Base-by-base conservation (phyloP, 1,140 invertebrate genomes). In the Drosophila trapezifrons region DNA sequence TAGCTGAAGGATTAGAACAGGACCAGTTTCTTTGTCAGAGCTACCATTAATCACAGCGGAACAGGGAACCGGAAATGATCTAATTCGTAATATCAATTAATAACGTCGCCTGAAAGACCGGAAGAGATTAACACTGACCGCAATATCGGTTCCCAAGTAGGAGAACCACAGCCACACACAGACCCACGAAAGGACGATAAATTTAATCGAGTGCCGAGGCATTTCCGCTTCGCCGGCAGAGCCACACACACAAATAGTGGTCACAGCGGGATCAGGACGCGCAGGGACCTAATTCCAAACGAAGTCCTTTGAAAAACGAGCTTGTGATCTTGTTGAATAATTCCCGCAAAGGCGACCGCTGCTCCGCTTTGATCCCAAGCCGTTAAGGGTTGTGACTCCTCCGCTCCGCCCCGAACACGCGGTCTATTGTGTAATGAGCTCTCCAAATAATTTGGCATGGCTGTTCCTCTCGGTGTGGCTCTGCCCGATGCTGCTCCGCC, bases 381-480 rank as follows among this genome's bases (percentile, higher is more conserved):
- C 35, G 45, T 15, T 22, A 47, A 13, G 42, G 59, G 67, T 49
- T 63, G 58, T 20, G 27, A 56, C 74, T 59, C 13, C 27, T 40
- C 37, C 54, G 32, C 29, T 22, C 29, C 60, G 35, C 37, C 63
- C 32, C 35, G 18, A 60, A 60, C 22, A 32, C 32, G 9, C 37
- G 59, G 42, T 73, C 70, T 81, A 78, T 89, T 90, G 84, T 90
- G 87, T 90, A 90, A 90, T 89, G 84, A 91, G 78, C 80, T 67
- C 83, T 85, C 80, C 70, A 90, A 91, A 89, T 85, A 91, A 85
- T 90, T 89, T 87, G 83, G 75, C 72, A 87, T 69, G 80, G 75
- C 54, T 27, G 45, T 37, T 54, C 32, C 32, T 37, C 18, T 20
- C 20, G 18, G 18, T 37, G 51, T 37, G 32, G 13, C 29, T 51